Evolutionary conservation across 2,113 vertebrate species (phyloP), one percentile per base, ranked within the genome.

Genomic region (Tachysurus fulvidraco): DNA sequence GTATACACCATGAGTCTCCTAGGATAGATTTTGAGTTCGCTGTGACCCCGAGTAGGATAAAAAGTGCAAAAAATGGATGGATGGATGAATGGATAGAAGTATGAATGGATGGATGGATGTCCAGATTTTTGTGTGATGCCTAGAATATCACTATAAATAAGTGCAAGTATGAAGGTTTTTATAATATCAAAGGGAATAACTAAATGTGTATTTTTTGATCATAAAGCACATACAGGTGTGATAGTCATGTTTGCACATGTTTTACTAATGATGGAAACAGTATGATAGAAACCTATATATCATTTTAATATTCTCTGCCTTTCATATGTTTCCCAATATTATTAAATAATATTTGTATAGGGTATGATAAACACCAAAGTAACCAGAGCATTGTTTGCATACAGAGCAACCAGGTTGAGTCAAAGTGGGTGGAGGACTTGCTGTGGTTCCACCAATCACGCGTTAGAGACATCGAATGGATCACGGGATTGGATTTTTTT

Each of bases 361-460:
- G 36, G 1, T 50, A 55, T 78, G 3, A 55, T 54, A 16, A 79
- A 57, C 52, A 41, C 13, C 11, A 8, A 50, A 54, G 46, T 64
- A 82, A 65, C 11, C 0, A 0, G 60, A 50, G 12, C 6, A 57
- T 83, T 13, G 46, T 62, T 3, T 83, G 0, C 83, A 13, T 3
- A 74, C 92, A 96, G 95, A 94, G 89, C 2, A 0, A 89, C 6
- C 88, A 91, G 44, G 83, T 85, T 0, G 94, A 92, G 71, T 87
- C 92, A 2, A 3, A 46, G 0, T 95, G 95, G 95, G 94, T 94
- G 3, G 95, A 96, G 59, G 93, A 95, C 69, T 92, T 91, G 71
- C 87, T 95, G 78, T 95, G 95, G 95, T 95, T 95, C 88, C 95
- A 96, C 74, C 94, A 94, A 46, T 83, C 93, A 3, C 93, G 94